A percentile compares a stretch with the other conserved stretches of the same genome.
Evolutionary conservation across 2,797 vertebrate genomes (phyloP).

Genomic region (Telmatherina bonti): DNA sequence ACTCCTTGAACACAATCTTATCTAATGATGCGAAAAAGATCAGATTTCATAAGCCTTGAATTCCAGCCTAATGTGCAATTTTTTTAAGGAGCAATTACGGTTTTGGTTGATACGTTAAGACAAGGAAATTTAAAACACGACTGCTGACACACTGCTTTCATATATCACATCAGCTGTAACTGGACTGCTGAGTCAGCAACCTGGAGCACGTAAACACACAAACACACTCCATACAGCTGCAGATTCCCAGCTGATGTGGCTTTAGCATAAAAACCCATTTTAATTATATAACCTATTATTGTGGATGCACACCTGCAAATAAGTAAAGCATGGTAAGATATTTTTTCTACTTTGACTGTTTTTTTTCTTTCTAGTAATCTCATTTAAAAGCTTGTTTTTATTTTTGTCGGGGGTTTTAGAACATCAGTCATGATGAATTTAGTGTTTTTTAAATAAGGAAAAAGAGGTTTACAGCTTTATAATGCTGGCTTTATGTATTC

Average conservation of each 20-base stretch:
- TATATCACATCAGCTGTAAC: conserved; percentile 9
- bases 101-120: background rate
- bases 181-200: conserved; percentile 17
- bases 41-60: no score
- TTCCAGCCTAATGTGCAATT: background rate
- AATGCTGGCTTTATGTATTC: conserved; percentile 24
- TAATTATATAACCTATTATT: background rate
- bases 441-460: conserved; percentile 19
- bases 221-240: conserved; percentile 12
- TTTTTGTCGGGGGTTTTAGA: conserved; percentile 23
- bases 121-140: background rate
- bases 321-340: conserved; percentile 55
- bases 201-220: conserved; percentile 38
- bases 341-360: conserved; percentile 52
- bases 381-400: conserved; percentile 53
- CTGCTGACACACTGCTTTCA: background rate
- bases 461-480: conserved; percentile 22
- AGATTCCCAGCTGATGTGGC: background rate
- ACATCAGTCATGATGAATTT: background rate
- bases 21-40: background rate
- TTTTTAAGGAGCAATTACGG: background rate
- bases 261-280: conserved; percentile 14
- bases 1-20: no score
- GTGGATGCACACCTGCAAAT: conserved; percentile 19
- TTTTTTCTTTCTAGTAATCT: conserved; percentile 16